phyloP scores from a whole-genome alignment of 2,888 invertebrate species.

The Atrina japonica region DNA sequence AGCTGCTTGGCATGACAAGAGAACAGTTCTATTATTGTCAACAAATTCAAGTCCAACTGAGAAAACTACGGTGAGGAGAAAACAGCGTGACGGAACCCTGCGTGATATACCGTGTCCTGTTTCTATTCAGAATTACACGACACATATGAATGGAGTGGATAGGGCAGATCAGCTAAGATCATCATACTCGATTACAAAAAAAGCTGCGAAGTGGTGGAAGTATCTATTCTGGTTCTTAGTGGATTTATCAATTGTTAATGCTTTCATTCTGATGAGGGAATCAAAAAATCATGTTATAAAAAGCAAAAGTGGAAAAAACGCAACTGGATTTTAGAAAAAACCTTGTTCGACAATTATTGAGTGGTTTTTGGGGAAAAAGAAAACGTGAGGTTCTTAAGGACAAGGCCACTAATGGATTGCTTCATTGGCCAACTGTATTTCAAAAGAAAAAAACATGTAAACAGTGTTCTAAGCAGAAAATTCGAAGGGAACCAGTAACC shows the following conservation, averaged over 20 bases:
- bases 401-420: not conserved
- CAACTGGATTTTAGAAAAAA: no score
- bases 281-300: constrained; percentile 11
- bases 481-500: no score
- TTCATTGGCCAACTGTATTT: constrained; percentile 21
- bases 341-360: not conserved
- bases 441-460: constrained; percentile 12
- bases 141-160: constrained; percentile 27
- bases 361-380: constrained; percentile 12
- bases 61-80: not conserved
- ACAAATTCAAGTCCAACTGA: constrained; percentile 13
- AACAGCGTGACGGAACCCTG: constrained; percentile 21
- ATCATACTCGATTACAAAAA: constrained; percentile 8
- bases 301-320: not conserved
- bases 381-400: constrained; percentile 6
- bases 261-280: constrained; percentile 29
- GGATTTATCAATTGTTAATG: constrained; percentile 8
- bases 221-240: constrained; percentile 26
- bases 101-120: constrained; percentile 23
- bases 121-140: not conserved
- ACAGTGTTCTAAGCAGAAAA: no score
- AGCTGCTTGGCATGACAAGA: constrained; percentile 8
- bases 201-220: constrained; percentile 29
- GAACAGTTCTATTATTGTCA: constrained; percentile 5
- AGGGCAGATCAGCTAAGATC: constrained; percentile 23